Evolutionary conservation across 2,888 invertebrate species (phyloP).

Genomic region (Aphrophora alni): DNA sequence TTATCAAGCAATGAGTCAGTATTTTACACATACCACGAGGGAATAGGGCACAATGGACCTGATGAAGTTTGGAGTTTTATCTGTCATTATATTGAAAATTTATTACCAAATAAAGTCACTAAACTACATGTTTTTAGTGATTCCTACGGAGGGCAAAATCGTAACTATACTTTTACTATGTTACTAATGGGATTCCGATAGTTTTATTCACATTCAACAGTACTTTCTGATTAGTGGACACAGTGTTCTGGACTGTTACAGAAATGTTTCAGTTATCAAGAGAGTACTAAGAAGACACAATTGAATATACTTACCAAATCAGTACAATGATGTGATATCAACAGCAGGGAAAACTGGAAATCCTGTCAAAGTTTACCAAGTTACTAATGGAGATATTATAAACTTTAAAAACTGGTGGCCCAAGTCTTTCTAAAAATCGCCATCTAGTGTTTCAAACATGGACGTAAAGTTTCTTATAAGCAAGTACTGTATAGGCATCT

Average conservation of each 20-base stretch:
- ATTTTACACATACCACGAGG: slow-evolving; percentile 39
- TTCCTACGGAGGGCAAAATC: slow-evolving; percentile 42
- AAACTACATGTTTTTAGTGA: slow-evolving; percentile 42
- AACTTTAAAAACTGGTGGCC: slow-evolving; percentile 35
- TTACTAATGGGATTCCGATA: slow-evolving; percentile 35
- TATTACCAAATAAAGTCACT: slow-evolving; percentile 35
- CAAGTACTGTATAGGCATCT: too few species aligned
- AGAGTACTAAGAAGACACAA: too few species aligned
- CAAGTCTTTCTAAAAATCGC: slow-evolving; percentile 2
- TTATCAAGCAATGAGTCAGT: slow-evolving; percentile 25
- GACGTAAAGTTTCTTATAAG: too few species aligned
- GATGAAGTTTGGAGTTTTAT: slow-evolving; percentile 35
- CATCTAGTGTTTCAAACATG: too few species aligned
- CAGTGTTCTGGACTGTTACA: slow-evolving; percentile 30
- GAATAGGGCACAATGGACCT: slow-evolving; percentile 31
- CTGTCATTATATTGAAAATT: slow-evolving; percentile 15
- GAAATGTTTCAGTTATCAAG: too few species aligned
- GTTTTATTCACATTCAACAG: slow-evolving; percentile 15
- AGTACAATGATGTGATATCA: slow-evolving; percentile 33
- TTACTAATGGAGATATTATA: slow-evolving; percentile 30
- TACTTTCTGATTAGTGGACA: slow-evolving; percentile 21
- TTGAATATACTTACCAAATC: slow-evolving; percentile 38
- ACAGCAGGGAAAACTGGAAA: slow-evolving; percentile 32
- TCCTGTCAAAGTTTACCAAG: slow-evolving; percentile 23
- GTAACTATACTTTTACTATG: slow-evolving; percentile 42